Conservation (phyloP, 2,797 vertebrate species). For the Trachurus trachurus region DNA sequence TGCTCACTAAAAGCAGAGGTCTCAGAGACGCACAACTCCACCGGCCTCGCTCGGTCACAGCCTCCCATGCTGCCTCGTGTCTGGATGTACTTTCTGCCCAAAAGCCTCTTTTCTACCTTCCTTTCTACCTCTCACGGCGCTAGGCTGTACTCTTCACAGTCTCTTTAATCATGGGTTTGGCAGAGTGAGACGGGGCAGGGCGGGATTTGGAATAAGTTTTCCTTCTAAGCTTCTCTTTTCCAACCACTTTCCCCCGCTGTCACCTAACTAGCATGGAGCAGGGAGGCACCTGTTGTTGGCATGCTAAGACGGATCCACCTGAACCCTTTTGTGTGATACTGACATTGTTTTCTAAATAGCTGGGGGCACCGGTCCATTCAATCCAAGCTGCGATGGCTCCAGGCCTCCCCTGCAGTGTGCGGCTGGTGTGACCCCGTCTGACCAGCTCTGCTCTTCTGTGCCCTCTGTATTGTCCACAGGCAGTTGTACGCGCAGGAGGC, state of each 20-base stretch:
- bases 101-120: constrained; percentile 35
- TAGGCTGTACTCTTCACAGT: constrained; percentile 49
- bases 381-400: constrained; percentile 40
- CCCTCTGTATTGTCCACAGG: constrained; percentile 77
- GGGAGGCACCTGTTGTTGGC: constrained; percentile 60
- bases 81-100: constrained; percentile 54
- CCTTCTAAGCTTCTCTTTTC: constrained; percentile 29
- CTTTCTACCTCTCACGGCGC: constrained; percentile 52
- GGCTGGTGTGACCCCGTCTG: constrained; percentile 36
- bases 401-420: constrained; percentile 31
- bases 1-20: constrained; percentile 72
- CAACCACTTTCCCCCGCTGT: constrained; percentile 30
- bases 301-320: constrained; percentile 58
- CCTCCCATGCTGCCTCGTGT: constrained; percentile 42
- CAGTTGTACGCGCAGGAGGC: constrained; percentile 90
- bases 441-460: constrained; percentile 59
- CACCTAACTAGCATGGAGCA: constrained; percentile 55
- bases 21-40: constrained; percentile 60
- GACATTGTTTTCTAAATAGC: constrained; percentile 60
- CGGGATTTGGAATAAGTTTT: constrained; percentile 30
- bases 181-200: constrained; percentile 28
- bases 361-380: constrained; percentile 38
- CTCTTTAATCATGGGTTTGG: constrained; percentile 55
- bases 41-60: constrained; percentile 43
- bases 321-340: constrained; percentile 49